Evolutionary conservation across 2,113 vertebrate genomes (phyloP), one percentile per base, ranked within the genome.

Genomic region (Naja naja): DNA sequence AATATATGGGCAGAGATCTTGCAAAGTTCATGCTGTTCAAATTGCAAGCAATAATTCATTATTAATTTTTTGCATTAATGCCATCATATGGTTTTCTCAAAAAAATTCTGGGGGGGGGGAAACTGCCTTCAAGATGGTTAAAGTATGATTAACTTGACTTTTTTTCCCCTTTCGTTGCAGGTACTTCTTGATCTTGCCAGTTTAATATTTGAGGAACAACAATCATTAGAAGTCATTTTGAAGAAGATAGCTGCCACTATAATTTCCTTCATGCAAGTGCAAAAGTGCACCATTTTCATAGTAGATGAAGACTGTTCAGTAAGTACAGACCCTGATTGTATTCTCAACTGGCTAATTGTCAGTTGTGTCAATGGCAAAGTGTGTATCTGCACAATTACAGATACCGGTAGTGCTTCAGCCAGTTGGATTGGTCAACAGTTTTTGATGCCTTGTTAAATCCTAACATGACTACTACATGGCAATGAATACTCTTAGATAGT

Each of bases 191-290:
- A 99, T 94, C 97, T 99, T 95, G 99, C 99, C 93, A 99, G 98
- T 95, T 97, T 99, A 92, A 99, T 99, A 95, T 99, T 99, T 92
- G 99, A 99, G 96, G 99, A 99, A 96, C 99, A 99, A 87, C 99
- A 99, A 94, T 99, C 98, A 64, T 94, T 99, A 96, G 99, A 99
- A 96, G 98, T 99, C 25, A 98, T 99, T 87, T 97, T 99, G 96
- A 99, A 98, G 97, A 99, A 99, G 97, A 99, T 99, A 43, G 98
- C 98, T 43, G 99, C 98, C 91, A 99, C 98, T 9, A 99, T 99
- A 95, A 98, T 99, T 96, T 99, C 99, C 69, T 99, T 99, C 96
- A 99, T 99, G 99, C 99, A 99, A 96, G 98, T 99, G 89, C 98
- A 99, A 96, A 98, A 98, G 54, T 99, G 99, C 92, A 99, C 99